Evolutionary conservation across 2,113 vertebrate species (phyloP).

Genomic region (Lophura nycthemera): DNA sequence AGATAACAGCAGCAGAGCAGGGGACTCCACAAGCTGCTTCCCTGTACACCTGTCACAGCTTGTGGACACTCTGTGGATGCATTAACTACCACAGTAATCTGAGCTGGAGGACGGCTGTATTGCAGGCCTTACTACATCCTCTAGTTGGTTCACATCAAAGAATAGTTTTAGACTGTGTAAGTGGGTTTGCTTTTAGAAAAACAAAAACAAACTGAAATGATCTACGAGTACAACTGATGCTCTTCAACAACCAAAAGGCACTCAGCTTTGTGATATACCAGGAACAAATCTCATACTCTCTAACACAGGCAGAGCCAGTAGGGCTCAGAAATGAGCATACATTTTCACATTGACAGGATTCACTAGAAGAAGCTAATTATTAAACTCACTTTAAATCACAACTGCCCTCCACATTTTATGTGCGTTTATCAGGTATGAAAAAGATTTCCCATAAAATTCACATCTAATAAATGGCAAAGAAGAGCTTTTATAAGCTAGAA

Average conservation of each 20-base stretch:
- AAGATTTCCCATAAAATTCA: not conserved
- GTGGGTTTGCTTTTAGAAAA: not conserved
- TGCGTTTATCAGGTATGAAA: not conserved
- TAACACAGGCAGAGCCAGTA: not conserved
- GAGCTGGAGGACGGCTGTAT: not conserved
- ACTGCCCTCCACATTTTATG: not conserved
- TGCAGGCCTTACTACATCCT: not conserved
- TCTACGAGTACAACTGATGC: not conserved
- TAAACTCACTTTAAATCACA: not conserved
- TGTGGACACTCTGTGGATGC: not conserved
- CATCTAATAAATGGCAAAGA: not conserved
- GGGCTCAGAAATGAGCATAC: not conserved
- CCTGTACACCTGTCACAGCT: not conserved
- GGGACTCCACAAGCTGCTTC: not conserved
- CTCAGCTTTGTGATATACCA: not conserved
- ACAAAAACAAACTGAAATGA: not conserved
- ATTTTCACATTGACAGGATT: not conserved
- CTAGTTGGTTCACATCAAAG: not conserved
- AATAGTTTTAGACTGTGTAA: not conserved
- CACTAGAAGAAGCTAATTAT: no score
- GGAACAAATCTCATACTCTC: not conserved
- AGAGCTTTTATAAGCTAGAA: not conserved
- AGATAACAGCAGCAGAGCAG: not conserved
- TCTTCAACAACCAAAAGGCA: not conserved
- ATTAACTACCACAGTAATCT: not conserved